A percentile compares a stretch with the other conserved stretches of the same genome.
Conservation (phyloP, 2,113 vertebrate genomes). For the Arothron firmamentum region DNA sequence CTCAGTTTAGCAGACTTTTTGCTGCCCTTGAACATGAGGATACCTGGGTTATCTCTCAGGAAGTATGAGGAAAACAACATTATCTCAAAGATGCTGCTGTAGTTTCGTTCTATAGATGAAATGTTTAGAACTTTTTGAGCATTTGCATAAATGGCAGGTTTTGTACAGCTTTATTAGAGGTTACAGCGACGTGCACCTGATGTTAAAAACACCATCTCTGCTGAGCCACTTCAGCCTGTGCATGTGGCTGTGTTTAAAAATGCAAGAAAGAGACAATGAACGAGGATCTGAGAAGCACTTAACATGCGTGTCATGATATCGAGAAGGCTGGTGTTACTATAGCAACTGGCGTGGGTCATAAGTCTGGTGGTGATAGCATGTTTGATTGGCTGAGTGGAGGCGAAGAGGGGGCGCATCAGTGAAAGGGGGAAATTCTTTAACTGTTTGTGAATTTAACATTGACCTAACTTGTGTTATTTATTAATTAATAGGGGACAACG, state of each 20-base stretch:
- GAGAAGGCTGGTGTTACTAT: constrained; percentile 63
- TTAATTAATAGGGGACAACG: too few relatives aligned
- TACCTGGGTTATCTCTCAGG: too few relatives aligned
- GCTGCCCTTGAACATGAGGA: neutral
- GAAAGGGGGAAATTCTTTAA: neutral
- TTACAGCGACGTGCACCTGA: too few relatives aligned
- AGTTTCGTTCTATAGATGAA: too few relatives aligned
- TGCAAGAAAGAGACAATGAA: constrained; percentile 44
- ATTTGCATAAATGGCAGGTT: too few relatives aligned
- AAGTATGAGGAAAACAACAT: too few relatives aligned
- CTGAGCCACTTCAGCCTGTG: neutral
- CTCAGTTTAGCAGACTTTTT: neutral
- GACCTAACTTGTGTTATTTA: too few relatives aligned
- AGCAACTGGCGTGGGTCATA: constrained; percentile 68
- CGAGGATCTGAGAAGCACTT: constrained; percentile 65
- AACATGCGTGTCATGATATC: constrained; percentile 71
- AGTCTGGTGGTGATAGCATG: constrained; percentile 51
- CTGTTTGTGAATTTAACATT: neutral
- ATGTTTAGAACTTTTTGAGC: too few relatives aligned
- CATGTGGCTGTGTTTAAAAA: constrained; percentile 14
- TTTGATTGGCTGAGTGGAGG: constrained; percentile 66
- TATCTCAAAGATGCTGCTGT: too few relatives aligned
- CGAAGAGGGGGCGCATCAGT: constrained; percentile 27
- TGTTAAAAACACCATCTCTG: neutral
- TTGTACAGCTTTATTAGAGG: too few relatives aligned